These are phyloP conservation scores for Lepidotrigona ventralis DNA, from an alignment of 1,140 invertebrate genomes.

Conservation along the genomic window DNA sequence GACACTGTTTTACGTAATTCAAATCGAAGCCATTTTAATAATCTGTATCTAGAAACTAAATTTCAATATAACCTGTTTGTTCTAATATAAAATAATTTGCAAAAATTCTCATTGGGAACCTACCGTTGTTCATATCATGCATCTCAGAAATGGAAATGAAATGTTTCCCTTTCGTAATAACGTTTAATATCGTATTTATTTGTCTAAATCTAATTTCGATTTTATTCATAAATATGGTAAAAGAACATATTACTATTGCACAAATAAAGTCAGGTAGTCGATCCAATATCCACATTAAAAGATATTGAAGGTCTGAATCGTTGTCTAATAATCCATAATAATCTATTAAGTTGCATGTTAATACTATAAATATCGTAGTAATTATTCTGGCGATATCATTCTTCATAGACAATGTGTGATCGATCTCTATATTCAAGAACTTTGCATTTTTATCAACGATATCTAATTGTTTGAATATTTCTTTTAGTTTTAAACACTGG, in stretches of 20 bases:
- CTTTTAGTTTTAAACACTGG: not conserved
- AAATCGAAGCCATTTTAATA: not conserved
- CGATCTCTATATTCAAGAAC: constrained; percentile 16
- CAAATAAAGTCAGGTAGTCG: constrained; percentile 24
- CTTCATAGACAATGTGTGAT: constrained; percentile 20
- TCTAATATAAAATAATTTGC: not conserved
- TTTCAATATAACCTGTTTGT: not conserved
- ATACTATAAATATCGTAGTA: not conserved
- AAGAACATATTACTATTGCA: constrained; percentile 22
- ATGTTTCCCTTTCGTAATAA: not conserved
- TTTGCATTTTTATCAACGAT: not conserved
- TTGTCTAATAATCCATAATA: constrained; percentile 30
- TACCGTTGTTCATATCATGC: not conserved
- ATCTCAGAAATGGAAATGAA: not conserved
- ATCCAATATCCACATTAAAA: constrained; percentile 25
- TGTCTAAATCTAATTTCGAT: constrained; percentile 8
- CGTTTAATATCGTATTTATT: constrained; percentile 7
- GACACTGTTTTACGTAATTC: constrained; percentile 19
- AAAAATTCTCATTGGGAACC: not conserved
- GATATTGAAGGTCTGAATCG: not conserved
- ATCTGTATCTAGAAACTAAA: constrained; percentile 28
- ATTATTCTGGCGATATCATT: constrained; percentile 12
- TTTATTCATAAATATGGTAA: constrained; percentile 16
- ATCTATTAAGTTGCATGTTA: constrained; percentile 26
- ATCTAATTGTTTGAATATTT: not conserved